Evolutionary conservation across 2,888 invertebrate genomes (phyloP), one percentile per base, ranked within the genome.

Genomic region (Scrobipalpa atriplicella): DNA sequence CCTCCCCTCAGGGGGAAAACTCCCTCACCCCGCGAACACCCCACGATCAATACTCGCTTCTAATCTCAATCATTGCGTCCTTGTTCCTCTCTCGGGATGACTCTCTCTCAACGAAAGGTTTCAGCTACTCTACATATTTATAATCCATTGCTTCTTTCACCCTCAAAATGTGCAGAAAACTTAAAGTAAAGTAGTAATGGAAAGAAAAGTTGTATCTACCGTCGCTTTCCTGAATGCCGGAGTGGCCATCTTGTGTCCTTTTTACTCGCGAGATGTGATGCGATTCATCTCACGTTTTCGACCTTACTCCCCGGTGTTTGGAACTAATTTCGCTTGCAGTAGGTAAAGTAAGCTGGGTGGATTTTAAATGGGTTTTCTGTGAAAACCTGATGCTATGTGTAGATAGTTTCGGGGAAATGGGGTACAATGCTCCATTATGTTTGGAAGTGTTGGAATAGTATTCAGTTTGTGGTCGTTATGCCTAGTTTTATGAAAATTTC

Each of bases 41-140:
- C 72, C 70, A 65, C 82, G 84, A 84, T 84, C 84, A 83, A 84
- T 84, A 84, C 83, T 69, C 73, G 81, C 84, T 83, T 89, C 89
- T 90, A 90, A 90, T 90, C 90, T 91, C 85, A 68, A 83, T 87
- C 84, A 58, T 86, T 85, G 84, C 88, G 85, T 90, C 90, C 88
- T 86, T 90, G 82, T 90, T 89, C 73, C 84, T 75, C 89, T 65
- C 67, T 81, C 85, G 85, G 78, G 79, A 81, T 78, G 75, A 77
- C 70, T 69, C 64, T 66, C 66, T 68, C 68, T 76, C 74, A 75
- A 75, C 75, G 69, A 54, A 47, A 41, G 58, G 36, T 36, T 21
- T 56, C 58, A 58, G n/a, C n/a, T 9, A 38, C 58, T 58, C 36
- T 18, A 16, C 38, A 11, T 36, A 38, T 58, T 16, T 16, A 16